These are phyloP conservation scores for Drosophila ananassae DNA, from an alignment of 1,140 invertebrate species.

Conservation along the genomic window DNA sequence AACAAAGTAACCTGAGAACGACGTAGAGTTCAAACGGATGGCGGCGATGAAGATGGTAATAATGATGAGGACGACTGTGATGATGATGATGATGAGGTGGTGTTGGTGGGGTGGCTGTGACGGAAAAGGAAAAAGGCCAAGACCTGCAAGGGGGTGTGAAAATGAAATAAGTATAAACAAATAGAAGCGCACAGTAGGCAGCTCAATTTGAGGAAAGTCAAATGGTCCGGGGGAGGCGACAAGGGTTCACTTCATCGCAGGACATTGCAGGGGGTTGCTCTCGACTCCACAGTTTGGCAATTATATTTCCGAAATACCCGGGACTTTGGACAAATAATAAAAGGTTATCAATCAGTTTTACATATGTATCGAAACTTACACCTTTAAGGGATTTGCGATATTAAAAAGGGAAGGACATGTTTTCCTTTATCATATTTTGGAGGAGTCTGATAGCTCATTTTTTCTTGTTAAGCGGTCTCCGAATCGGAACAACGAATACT, in stretches of 20 bases:
- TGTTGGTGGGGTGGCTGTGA: conserved; percentile 12
- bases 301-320: conserved; percentile 33
- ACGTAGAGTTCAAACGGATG: conserved; percentile 51
- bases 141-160: conserved; percentile 64
- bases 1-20: conserved; percentile 76
- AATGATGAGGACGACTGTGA: conserved; percentile 14
- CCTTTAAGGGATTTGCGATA: not conserved
- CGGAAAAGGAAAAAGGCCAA: conserved; percentile 3
- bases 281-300: conserved; percentile 35
- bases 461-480: not conserved
- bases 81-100: conserved; percentile 35
- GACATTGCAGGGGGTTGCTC: conserved; percentile 18
- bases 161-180: conserved; percentile 81
- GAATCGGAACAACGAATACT: too few species aligned
- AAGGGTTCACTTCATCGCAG: conserved; percentile 6
- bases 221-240: conserved; percentile 40
- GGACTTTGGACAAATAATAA: conserved; percentile 27
- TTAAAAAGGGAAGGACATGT: not conserved
- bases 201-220: conserved; percentile 64
- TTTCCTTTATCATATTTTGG: not conserved
- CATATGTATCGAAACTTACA: conserved; percentile 8
- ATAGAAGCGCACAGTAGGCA: conserved; percentile 60
- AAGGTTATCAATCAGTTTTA: conserved; percentile 44
- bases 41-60: conserved; percentile 31
- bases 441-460: not conserved